These are phyloP conservation scores for Brachyhypopomus occidentalis DNA, from an alignment of 2,113 vertebrate species.

Conservation along the genomic window DNA sequence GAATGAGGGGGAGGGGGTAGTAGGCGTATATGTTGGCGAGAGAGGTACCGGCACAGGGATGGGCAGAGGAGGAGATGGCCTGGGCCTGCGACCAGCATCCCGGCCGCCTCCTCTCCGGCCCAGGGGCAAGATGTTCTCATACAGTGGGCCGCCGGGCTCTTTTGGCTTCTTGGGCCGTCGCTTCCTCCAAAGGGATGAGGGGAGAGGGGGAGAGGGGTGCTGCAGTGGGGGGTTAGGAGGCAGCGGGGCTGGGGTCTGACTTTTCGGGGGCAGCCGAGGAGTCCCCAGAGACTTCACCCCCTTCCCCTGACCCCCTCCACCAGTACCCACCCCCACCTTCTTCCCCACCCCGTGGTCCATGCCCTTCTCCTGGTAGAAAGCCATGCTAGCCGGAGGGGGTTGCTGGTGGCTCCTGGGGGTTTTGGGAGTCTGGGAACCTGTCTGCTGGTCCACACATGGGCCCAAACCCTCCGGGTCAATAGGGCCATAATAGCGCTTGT, in stretches of 20 bases:
- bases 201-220: conserved; percentile 80
- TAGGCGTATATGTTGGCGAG: conserved; percentile 76
- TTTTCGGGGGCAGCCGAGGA: conserved; percentile 76
- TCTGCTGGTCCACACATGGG: conserved; percentile 78
- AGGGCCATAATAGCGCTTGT: conserved; percentile 90
- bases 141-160: conserved; percentile 74
- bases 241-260: conserved; percentile 73
- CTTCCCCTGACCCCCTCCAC: conserved; percentile 78
- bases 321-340: conserved; percentile 76
- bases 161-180: conserved; percentile 77
- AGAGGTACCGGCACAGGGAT: conserved; percentile 79
- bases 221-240: conserved; percentile 80
- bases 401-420: conserved; percentile 76
- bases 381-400: conserved; percentile 75
- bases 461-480: conserved; percentile 90
- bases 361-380: conserved; percentile 78
- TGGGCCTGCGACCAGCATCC: conserved; percentile 73
- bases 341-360: conserved; percentile 79
- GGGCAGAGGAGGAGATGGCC: conserved; percentile 77
- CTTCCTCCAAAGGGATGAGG: conserved; percentile 80
- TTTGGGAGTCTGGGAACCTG: conserved; percentile 82
- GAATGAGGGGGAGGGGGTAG: conserved; percentile 75
- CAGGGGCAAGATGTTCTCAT: conserved; percentile 78
- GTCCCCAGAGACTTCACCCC: conserved; percentile 76
- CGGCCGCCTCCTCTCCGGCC: conserved; percentile 79